These are phyloP conservation scores for Zeuzera pyrina DNA, from an alignment of 2,888 invertebrate genomes.

Conservation along the genomic window DNA sequence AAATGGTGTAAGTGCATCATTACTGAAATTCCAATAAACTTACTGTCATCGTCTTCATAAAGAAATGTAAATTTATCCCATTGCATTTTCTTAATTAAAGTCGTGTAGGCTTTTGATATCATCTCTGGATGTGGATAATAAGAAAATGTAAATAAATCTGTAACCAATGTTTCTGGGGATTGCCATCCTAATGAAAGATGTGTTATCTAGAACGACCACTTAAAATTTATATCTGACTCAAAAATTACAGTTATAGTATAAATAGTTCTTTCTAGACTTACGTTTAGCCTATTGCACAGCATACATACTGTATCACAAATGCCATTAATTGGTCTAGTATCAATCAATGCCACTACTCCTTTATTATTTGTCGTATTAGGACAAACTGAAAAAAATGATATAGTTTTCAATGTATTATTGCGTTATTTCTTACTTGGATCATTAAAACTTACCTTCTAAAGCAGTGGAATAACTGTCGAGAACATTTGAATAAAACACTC, in stretches of 20 bases:
- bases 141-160: conserved; percentile 55
- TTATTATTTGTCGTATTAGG: conserved; percentile 34
- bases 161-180: conserved; percentile 69
- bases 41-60: conserved; percentile 83
- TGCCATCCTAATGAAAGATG: conserved; percentile 82
- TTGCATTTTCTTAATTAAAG: conserved; percentile 76
- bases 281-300: conserved; percentile 51
- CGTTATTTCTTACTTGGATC: background rate
- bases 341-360: conserved; percentile 47
- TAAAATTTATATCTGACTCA: background rate
- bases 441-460: conserved; percentile 42
- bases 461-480: conserved; percentile 51
- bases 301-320: conserved; percentile 52
- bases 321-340: conserved; percentile 48
- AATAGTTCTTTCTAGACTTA: conserved; percentile 15
- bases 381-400: conserved; percentile 36
- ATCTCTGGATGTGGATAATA: conserved; percentile 78
- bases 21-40: conserved; percentile 17
- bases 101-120: conserved; percentile 77
- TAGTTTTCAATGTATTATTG: conserved; percentile 4
- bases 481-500: conserved; percentile 31
- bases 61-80: conserved; percentile 86
- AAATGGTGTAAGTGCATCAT: too few relatives aligned
- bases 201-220: conserved; percentile 76
- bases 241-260: background rate